These are phyloP conservation scores for Dromiciops gliroides DNA, from an alignment of 2,113 vertebrate species.

Conservation along the genomic window DNA sequence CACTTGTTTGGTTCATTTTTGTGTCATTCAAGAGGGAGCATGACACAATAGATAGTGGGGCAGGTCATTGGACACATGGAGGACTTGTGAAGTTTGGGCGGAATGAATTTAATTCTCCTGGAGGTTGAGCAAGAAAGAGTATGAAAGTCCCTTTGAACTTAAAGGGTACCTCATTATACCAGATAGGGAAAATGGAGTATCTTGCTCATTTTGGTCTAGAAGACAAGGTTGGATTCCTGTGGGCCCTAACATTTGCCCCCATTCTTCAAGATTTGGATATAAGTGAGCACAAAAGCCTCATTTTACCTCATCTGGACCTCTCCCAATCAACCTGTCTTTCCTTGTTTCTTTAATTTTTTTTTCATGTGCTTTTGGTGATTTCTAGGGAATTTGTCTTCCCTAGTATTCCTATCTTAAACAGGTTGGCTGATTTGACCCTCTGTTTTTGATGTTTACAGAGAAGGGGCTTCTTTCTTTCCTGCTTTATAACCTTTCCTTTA, in stretches of 20 bases:
- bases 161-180: neutral
- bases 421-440: neutral
- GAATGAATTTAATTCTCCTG: neutral
- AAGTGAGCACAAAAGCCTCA: neutral
- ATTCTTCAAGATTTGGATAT: neutral
- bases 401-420: neutral
- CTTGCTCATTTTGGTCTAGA: neutral
- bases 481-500: neutral
- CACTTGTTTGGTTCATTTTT: neutral
- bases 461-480: neutral
- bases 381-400: neutral
- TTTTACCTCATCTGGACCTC: neutral
- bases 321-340: neutral
- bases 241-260: neutral
- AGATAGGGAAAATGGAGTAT: neutral
- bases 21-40: neutral
- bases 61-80: neutral
- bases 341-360: neutral
- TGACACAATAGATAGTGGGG: no score
- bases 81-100: neutral
- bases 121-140: neutral
- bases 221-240: neutral
- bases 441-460: constrained; percentile 1
- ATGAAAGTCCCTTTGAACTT: neutral
- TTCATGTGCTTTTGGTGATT: neutral